phyloP scores from a whole-genome alignment of 2,888 invertebrate genomes.

The Cerceris ruficornis region DNA sequence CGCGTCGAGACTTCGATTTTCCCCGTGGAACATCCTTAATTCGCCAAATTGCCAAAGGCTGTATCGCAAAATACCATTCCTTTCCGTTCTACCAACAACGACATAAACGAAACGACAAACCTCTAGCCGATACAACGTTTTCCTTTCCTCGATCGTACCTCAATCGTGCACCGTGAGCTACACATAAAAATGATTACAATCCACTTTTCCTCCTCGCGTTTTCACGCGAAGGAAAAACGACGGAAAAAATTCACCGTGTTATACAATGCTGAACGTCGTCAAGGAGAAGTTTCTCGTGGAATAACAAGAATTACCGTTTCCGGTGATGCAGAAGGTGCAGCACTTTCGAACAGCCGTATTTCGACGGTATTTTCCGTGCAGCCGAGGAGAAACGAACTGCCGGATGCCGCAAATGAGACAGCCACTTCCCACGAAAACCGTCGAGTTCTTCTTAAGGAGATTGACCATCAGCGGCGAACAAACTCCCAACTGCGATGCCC shows the following conservation, averaged over 20 bases:
- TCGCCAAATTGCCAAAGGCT: background rate
- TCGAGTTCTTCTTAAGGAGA: constrained; percentile 52
- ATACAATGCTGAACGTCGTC: constrained; percentile 5
- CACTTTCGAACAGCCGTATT: constrained; percentile 53
- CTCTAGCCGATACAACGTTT: too few species aligned
- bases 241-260: constrained; percentile 46
- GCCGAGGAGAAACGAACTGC: constrained; percentile 40
- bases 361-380: constrained; percentile 48
- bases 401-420: constrained; percentile 61
- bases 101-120: background rate
- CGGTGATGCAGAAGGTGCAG: constrained; percentile 18
- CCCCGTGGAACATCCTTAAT: background rate
- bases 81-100: background rate
- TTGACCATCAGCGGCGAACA: constrained; percentile 47
- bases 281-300: constrained; percentile 43
- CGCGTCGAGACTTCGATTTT: constrained; percentile 7
- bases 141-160: too few species aligned
- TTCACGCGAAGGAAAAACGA: constrained; percentile 19
- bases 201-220: background rate
- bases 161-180: too few species aligned
- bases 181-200: too few species aligned
- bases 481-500: constrained; percentile 35
- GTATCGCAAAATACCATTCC: constrained; percentile 13
- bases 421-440: constrained; percentile 38
- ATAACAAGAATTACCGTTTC: constrained; percentile 33